Base-by-base conservation (phyloP, 1,140 invertebrate genomes). In the Druon quercuslanigerum region DNA sequence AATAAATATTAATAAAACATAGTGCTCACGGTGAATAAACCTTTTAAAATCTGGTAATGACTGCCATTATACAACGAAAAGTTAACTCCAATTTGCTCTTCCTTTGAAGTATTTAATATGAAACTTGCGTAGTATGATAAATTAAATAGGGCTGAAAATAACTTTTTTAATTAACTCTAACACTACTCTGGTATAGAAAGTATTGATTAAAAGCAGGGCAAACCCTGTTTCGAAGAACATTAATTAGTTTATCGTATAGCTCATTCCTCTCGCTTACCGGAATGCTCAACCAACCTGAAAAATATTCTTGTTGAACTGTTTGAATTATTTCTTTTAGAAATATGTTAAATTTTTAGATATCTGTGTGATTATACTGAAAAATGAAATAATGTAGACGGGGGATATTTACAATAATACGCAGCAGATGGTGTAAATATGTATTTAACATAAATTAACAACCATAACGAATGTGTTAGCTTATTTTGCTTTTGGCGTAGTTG, bases 401-500 rank as follows among this genome's bases (percentile, higher is more conserved):
- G 76, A 79, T 79, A 82, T 83, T 83, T 81, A 81, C 80, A 78
- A 79, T 75, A 76, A 83, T 84, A 85, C 82, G 82, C 78, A 77
- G 78, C 78, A 70, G 60, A 74, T 72, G 78, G 80, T 73, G 78
- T 80, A 84, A 81, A 86, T 84, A 84, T 83, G 83, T 85, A 84
- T 85, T 86, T 84, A 86, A 83, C 83, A 86, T 86, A 86, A 86
- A 86, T 86, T 83, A 86, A 76, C 80, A 79, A 80, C 75, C 73
- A 79, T 83, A 82, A 83, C 75, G 75, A 73, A 77, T 75, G 74
- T 46, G 76, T 71, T 80, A 80, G 78, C 72, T 82, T 83, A 81
- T 82, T 76, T 76, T 76, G 74, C 50, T 76, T 74, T 50, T 75
- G 75, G 77, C 52, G 72, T 70, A 77, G 75, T 79, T 74, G 40